A percentile compares a stretch with the other conserved stretches of the same genome.
Evolutionary conservation across 2,888 invertebrate genomes (phyloP).

Genomic region (Orchesella flavescens): DNA sequence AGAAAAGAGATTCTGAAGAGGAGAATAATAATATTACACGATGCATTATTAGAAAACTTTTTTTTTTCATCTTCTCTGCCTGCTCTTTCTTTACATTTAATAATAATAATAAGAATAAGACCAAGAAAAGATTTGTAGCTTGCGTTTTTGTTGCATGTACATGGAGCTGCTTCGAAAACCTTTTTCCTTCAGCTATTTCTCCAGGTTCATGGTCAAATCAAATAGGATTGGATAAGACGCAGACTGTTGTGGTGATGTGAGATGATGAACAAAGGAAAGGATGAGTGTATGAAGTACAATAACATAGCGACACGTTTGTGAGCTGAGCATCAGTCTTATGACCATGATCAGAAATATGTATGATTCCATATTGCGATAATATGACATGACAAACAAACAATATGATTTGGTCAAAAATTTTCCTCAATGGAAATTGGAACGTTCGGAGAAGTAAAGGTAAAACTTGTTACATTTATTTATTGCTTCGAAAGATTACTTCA

Average conservation of each 20-base stretch:
- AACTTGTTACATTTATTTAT: no score
- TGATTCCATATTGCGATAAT: no score
- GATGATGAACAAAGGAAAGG: not conserved
- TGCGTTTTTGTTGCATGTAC: not conserved
- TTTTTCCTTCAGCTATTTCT: not conserved
- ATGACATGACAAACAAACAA: no score
- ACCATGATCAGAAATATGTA: no score
- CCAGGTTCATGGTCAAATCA: constrained; percentile 50
- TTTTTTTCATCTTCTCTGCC: not conserved
- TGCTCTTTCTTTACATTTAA: constrained; percentile 30
- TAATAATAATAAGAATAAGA: constrained; percentile 42
- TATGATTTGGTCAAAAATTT: no score
- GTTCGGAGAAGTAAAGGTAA: no score
- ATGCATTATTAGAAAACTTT: constrained; percentile 18
- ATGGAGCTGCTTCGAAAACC: not conserved
- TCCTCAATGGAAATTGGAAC: no score
- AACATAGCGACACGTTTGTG: no score
- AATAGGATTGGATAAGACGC: not conserved
- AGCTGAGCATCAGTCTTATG: no score
- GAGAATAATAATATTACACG: constrained; percentile 17
- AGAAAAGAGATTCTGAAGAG: constrained; percentile 34
- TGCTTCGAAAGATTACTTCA: no score
- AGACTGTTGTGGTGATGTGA: not conserved
- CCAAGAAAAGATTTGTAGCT: constrained; percentile 13
- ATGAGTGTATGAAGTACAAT: no score